phyloP scores from a whole-genome alignment of 2,113 vertebrate species.

The Sinocyclocheilus grahami region DNA sequence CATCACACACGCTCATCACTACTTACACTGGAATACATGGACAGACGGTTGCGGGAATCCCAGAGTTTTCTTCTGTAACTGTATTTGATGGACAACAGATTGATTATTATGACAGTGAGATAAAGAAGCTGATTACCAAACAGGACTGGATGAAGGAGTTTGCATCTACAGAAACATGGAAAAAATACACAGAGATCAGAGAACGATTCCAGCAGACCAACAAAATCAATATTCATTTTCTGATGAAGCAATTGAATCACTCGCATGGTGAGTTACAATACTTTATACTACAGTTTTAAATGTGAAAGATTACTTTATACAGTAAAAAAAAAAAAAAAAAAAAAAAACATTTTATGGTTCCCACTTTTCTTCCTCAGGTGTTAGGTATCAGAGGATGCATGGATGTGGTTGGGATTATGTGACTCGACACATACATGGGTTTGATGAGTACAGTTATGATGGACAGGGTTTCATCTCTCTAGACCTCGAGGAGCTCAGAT shows the following conservation, averaged over 20 bases:
- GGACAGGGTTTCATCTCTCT: constrained; percentile 61
- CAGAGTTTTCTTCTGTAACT: neutral
- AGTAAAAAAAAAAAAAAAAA: neutral
- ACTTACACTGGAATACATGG: no score
- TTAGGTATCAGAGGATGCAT: constrained; percentile 9
- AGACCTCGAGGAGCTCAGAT: constrained; percentile 37
- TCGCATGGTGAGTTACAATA: neutral
- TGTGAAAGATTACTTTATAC: neutral
- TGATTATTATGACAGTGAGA: neutral
- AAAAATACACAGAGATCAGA: no score
- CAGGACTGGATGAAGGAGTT: neutral
- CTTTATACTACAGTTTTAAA: neutral
- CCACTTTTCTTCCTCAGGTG: neutral
- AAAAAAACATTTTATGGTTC: neutral
- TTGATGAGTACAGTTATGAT: accelerated
- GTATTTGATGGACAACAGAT: neutral
- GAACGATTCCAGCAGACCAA: neutral
- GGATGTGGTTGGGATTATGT: neutral
- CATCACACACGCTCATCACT: no score
- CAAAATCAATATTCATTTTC: neutral
- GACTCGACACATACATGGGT: accelerated
- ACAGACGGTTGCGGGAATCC: no score
- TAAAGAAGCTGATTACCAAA: neutral
- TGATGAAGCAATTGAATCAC: neutral
- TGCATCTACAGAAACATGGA: no score